A percentile compares a stretch with the other conserved stretches of the same genome.
Conservation (phyloP, 2,888 invertebrate species). For the Tromatobia lineatoria region DNA sequence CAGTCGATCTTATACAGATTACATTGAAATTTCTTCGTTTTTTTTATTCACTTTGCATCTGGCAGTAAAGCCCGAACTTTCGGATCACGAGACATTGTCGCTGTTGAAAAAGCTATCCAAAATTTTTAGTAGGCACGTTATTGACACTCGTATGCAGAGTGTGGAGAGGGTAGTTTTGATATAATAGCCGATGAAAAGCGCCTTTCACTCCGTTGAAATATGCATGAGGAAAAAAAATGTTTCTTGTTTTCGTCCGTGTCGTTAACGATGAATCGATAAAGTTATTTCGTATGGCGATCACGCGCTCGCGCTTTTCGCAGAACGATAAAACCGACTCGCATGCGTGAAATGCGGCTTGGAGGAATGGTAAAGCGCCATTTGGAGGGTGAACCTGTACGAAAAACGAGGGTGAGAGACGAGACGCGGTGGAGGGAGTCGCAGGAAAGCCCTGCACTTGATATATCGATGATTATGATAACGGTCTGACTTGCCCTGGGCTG, state of each 20-base stretch:
- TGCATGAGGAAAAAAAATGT: conserved; percentile 29
- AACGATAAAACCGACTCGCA: conserved; percentile 25
- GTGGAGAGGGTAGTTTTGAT: conserved; percentile 24
- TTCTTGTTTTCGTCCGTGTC: conserved; percentile 48
- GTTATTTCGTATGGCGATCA: conserved; percentile 65
- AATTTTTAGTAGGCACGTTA: conserved; percentile 35
- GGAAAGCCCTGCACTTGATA: conserved; percentile 36
- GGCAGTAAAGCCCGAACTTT: background rate
- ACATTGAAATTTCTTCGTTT: background rate
- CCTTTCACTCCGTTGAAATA: conserved; percentile 38
- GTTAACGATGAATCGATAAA: conserved; percentile 62
- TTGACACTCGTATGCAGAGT: conserved; percentile 44
- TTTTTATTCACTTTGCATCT: background rate
- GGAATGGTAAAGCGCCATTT: conserved; percentile 20
- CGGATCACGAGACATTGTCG: background rate
- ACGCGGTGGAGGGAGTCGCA: background rate
- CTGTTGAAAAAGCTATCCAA: conserved; percentile 16
- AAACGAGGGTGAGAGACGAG: background rate
- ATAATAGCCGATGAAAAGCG: conserved; percentile 31
- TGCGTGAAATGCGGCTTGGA: conserved; percentile 49
- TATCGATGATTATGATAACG: conserved; percentile 64
- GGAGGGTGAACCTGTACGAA: conserved; percentile 3
- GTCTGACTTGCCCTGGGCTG: conserved; percentile 42
- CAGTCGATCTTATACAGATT: background rate
- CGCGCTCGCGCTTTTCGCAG: conserved; percentile 32